These are phyloP conservation scores for Drosophila sechellia DNA, from an alignment of 1,140 invertebrate species.

Conservation along the genomic window DNA sequence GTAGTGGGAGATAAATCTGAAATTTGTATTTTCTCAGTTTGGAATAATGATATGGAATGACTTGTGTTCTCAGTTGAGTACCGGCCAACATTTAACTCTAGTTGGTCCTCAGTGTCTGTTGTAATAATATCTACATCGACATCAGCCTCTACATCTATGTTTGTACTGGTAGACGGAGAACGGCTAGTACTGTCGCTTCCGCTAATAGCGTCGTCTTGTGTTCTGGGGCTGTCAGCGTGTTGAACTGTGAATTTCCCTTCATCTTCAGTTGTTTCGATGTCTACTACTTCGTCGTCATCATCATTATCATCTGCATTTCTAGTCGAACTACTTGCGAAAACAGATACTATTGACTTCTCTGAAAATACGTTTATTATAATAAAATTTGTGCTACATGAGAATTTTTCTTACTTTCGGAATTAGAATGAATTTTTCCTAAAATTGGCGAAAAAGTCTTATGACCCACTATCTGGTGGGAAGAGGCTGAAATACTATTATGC, in stretches of 20 bases:
- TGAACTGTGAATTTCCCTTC: constrained; percentile 49
- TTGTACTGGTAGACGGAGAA: constrained; percentile 48
- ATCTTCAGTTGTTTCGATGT: constrained; percentile 88
- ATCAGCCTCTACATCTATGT: constrained; percentile 57
- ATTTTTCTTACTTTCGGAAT: constrained; percentile 19
- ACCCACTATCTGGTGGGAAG: constrained; percentile 18
- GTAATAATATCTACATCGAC: constrained; percentile 60
- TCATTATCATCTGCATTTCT: constrained; percentile 56
- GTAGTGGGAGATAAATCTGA: not conserved
- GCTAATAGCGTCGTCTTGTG: constrained; percentile 9
- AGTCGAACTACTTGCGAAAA: not conserved
- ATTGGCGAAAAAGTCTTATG: constrained; percentile 31
- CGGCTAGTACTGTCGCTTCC: constrained; percentile 33
- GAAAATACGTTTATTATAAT: not conserved
- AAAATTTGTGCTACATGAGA: not conserved
- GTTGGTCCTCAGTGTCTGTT: constrained; percentile 57
- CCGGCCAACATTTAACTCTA: constrained; percentile 31
- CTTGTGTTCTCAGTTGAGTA: constrained; percentile 13
- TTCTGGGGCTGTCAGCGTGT: constrained; percentile 5
- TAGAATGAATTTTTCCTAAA: constrained; percentile 20
- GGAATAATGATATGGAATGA: constrained; percentile 13
- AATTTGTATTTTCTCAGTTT: constrained; percentile 12
- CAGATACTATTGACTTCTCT: constrained; percentile 12
- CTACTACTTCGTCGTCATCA: constrained; percentile 87
- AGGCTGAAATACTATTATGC: constrained; percentile 46